Conservation (phyloP, 2,888 invertebrate species). For the Drosophila antonietae region DNA sequence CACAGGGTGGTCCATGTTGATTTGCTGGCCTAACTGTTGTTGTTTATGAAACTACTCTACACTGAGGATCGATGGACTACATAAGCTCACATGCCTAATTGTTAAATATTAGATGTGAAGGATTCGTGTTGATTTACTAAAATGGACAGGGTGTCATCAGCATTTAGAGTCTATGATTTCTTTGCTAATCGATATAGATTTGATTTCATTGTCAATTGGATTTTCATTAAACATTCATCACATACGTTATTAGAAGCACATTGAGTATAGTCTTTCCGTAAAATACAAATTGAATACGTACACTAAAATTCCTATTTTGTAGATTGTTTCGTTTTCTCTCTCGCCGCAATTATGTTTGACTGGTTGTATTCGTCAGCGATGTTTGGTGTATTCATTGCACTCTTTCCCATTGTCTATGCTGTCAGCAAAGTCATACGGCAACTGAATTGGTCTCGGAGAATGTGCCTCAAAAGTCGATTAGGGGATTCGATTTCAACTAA, state of each 20-base stretch:
- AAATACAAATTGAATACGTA: background rate
- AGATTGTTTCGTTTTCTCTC: background rate
- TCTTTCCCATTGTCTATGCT: slow-evolving; percentile 9
- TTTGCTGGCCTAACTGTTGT: slow-evolving; percentile 39
- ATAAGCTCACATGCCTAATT: background rate
- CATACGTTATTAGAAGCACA: background rate
- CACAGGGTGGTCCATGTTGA: slow-evolving; percentile 80
- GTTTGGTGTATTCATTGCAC: slow-evolving; percentile 1
- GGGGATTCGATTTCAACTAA: background rate
- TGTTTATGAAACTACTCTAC: slow-evolving; percentile 29
- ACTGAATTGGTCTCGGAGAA: background rate
- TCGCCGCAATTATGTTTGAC: slow-evolving; percentile 13
- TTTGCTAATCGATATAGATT: background rate
- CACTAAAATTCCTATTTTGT: background rate
- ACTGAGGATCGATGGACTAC: slow-evolving; percentile 4
- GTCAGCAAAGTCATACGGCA: background rate
- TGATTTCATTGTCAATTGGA: background rate
- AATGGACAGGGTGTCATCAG: background rate
- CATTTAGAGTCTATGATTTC: background rate
- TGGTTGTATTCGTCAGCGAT: slow-evolving; percentile 10
- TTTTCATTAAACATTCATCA: background rate
- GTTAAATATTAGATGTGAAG: background rate
- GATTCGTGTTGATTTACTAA: background rate
- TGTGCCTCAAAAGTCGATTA: background rate
- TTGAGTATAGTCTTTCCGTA: background rate